Base-by-base conservation (phyloP, 2,888 invertebrate species). In the Mechanitis messenoides region DNA sequence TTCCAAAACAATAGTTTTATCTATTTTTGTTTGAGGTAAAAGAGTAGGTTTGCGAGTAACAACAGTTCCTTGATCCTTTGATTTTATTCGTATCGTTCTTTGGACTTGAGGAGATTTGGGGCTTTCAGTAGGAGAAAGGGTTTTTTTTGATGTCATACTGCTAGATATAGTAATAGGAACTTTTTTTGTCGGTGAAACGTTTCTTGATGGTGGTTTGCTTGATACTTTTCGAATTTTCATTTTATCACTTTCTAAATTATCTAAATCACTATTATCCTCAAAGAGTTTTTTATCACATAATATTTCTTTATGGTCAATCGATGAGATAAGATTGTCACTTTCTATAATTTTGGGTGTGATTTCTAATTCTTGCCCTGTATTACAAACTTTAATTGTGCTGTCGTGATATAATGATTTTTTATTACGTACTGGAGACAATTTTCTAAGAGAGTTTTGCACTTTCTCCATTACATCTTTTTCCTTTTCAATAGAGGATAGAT, bases 131-230 rank as follows among this genome's bases (percentile, higher is more conserved):
- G 78, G 71, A 5, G 77, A 72, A 1, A 79, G 47, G 5, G 78
- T 73, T 72, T 89, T 90, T 68, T 83, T 85, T 2, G 89, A 87
- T 1, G 89, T 87, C 62, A 78, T 76, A 62, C 86, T 85, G 68
- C 88, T 81, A 35, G 76, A 72, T 31, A 83, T 81, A 6, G 79
- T 76, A 20, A 63, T 61, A 63, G 79, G 78, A 59, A 69, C 65
- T 68, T 78, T 87, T 67, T 90, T 90, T 3, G 73, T 77, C 33
- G 89, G 87, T 3, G 87, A 87, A 28, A 77, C 72, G 65, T 79
- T 87, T 68, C 85, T 77, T 3, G 83, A 79, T 35, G 76, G 69
- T 58, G 79, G 75, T 65, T 84, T 87, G 57, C 66, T 79, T 9
- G 72, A 61, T 6, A 69, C 62, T 68, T 78, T 81, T 56, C 72